These are phyloP conservation scores for Augochlora pura DNA, from an alignment of 1,140 invertebrate species.

Conservation along the genomic window DNA sequence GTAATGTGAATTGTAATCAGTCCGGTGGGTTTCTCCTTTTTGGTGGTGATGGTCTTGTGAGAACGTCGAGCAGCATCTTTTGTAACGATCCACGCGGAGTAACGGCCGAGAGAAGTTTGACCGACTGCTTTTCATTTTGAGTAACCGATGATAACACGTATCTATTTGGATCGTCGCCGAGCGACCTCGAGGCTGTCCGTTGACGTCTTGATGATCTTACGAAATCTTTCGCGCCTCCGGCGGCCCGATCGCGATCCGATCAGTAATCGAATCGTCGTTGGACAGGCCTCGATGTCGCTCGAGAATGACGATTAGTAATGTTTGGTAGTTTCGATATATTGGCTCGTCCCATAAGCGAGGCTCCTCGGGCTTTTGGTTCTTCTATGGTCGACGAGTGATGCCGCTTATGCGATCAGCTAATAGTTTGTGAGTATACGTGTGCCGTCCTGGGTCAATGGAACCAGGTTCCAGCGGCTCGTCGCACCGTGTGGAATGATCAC, in stretches of 20 bases:
- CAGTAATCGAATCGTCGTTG: neutral
- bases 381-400: no score
- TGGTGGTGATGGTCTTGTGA: conserved; percentile 78
- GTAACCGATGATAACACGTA: conserved; percentile 58
- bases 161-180: conserved; percentile 51
- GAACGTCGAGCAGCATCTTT: conserved; percentile 65
- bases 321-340: conserved; percentile 60
- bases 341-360: neutral
- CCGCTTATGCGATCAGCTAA: neutral
- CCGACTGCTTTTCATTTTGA: conserved; percentile 53
- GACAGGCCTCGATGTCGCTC: conserved; percentile 50
- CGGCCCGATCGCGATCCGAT: no score
- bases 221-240: neutral
- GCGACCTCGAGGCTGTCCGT: conserved; percentile 36
- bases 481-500: no score
- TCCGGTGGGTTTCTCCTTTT: conserved; percentile 65
- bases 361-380: neutral
- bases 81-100: conserved; percentile 38
- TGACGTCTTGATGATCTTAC: neutral
- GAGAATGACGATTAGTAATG: conserved; percentile 56
- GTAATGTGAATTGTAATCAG: conserved; percentile 45
- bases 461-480: neutral
- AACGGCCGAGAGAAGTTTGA: conserved; percentile 49
- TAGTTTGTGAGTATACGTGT: conserved; percentile 43
- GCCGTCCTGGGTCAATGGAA: conserved; percentile 24